Evolutionary conservation across 2,113 vertebrate species (phyloP).

Genomic region (Scolopax mira): DNA sequence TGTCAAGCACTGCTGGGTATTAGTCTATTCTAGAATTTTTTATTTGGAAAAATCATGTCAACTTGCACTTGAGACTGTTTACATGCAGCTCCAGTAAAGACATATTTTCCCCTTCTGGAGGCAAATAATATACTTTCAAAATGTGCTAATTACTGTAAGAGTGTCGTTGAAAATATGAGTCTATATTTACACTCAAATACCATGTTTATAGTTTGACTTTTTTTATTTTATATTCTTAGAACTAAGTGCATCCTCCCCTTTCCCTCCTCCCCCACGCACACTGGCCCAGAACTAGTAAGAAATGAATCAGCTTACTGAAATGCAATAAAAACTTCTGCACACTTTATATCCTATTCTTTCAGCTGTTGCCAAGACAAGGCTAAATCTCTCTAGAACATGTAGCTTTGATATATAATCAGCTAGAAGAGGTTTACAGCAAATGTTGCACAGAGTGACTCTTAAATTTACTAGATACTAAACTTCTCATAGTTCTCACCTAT

Average conservation of each 20-base stretch:
- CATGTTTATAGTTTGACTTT: slow-evolving; percentile 36
- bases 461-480: slow-evolving; percentile 34
- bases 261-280: background rate
- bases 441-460: background rate
- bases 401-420: slow-evolving; percentile 1
- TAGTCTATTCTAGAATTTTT: background rate
- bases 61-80: slow-evolving; percentile 45
- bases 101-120: slow-evolving; percentile 39
- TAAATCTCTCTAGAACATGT: background rate
- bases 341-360: background rate
- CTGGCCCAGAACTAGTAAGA: slow-evolving; percentile 3
- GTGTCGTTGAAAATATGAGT: slow-evolving; percentile 29
- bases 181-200: slow-evolving; percentile 48
- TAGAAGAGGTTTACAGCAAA: slow-evolving; percentile 27
- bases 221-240: slow-evolving; percentile 48
- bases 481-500: background rate
- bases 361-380: background rate
- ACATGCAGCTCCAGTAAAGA: slow-evolving; percentile 15
- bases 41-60: slow-evolving; percentile 32
- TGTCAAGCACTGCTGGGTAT: slow-evolving; percentile 14
- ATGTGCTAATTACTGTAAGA: slow-evolving; percentile 47
- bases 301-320: slow-evolving; percentile 21
- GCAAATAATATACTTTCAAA: slow-evolving; percentile 44
- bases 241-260: slow-evolving; percentile 14
- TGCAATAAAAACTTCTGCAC: background rate